These are phyloP conservation scores for Nephrotoma appendiculata DNA, from an alignment of 2,888 invertebrate species.

Conservation along the genomic window DNA sequence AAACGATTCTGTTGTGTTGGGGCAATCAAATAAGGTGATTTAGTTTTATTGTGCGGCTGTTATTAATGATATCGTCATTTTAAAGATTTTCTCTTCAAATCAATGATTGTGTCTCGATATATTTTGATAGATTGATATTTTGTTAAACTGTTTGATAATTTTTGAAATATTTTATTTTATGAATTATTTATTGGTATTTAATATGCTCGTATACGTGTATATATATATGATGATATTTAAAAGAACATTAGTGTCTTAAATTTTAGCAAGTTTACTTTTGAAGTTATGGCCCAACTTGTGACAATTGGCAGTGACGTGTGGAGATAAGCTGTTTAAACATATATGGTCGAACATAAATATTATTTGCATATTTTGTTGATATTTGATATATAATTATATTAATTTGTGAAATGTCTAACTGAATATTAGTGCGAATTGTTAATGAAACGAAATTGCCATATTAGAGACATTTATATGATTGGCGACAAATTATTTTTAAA, in stretches of 20 bases:
- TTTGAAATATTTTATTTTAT: not conserved
- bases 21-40: not conserved
- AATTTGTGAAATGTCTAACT: no score
- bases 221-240: not conserved
- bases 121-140: not conserved
- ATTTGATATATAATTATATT: no score
- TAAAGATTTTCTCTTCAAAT: not conserved
- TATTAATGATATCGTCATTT: not conserved
- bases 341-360: no score
- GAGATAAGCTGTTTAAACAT: no score
- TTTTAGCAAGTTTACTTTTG: not conserved
- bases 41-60: not conserved
- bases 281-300: not conserved
- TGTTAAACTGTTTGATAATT: not conserved
- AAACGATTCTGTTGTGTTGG: not conserved
- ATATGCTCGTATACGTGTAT: not conserved
- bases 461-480: no score
- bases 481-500: no score
- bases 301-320: no score
- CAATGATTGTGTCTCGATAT: no score
- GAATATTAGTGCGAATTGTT: no score
- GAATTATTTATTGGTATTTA: not conserved
- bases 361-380: no score
- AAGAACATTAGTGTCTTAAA: not conserved
- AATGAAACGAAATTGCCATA: no score